Evolutionary conservation across 2,888 invertebrate genomes (phyloP).

Genomic region (Notodonta ziczac): DNA sequence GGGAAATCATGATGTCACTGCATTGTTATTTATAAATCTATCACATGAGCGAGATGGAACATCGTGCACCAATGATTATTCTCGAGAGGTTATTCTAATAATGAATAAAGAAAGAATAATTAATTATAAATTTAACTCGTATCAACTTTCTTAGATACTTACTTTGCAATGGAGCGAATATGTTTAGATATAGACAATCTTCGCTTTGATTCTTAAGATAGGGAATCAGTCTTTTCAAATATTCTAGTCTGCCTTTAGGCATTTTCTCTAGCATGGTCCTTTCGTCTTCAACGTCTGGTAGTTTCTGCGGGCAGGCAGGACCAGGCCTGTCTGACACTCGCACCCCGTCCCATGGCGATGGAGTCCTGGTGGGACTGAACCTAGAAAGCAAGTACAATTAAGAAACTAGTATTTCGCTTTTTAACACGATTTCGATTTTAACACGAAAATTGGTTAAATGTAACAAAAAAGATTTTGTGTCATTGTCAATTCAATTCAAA

Average conservation of each 20-base stretch:
- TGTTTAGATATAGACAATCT: slow-evolving; percentile 98
- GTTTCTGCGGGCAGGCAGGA: slow-evolving; percentile 96
- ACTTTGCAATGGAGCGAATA: slow-evolving; percentile 98
- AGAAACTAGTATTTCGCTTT: no score
- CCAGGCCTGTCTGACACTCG: slow-evolving; percentile 91
- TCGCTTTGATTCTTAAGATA: slow-evolving; percentile 97
- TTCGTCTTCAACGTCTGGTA: slow-evolving; percentile 93
- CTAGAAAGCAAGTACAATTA: slow-evolving; percentile 59
- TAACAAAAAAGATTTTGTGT: no score
- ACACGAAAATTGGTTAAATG: no score
- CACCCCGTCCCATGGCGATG: slow-evolving; percentile 96
- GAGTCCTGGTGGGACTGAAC: slow-evolving; percentile 96
- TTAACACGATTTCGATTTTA: no score
- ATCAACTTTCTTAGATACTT: slow-evolving; percentile 66
- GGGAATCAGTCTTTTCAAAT: slow-evolving; percentile 94
- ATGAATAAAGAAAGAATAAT: no score
- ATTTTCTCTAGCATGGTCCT: slow-evolving; percentile 92
- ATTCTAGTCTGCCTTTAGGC: slow-evolving; percentile 95
- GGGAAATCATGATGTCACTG: no score
- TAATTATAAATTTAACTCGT: neutral
- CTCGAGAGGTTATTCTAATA: no score
- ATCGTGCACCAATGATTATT: no score
- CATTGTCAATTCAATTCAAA: no score
- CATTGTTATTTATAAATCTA: no score
- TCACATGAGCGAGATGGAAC: no score